A percentile compares a stretch with the other conserved stretches of the same genome.
Conservation (phyloP, 2,888 invertebrate species). For the Agrotis exclamationis region DNA sequence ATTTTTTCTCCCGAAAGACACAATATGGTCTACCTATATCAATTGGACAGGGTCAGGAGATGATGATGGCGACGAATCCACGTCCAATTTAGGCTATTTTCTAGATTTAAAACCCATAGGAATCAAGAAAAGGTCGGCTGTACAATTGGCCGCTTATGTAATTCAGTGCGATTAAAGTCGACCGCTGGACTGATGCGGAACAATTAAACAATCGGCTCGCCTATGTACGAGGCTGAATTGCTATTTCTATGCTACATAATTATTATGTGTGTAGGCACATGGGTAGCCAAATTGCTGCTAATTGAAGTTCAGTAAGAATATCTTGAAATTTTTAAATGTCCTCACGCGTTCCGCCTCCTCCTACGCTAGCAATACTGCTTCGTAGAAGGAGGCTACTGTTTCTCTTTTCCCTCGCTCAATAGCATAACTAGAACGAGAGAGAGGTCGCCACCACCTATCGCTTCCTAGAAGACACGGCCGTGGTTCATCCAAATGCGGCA, state of each 20-base stretch:
- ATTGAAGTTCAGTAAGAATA: no score
- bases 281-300: neutral
- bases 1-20: no score
- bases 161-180: conserved; percentile 30
- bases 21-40: no score
- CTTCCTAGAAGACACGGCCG: no score
- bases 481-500: no score
- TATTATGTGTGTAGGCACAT: neutral
- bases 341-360: no score
- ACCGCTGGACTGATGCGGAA: conserved; percentile 23
- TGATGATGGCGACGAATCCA: neutral
- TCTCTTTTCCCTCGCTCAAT: no score
- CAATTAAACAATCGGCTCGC: conserved; percentile 56
- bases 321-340: no score
- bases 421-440: no score
- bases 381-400: no score
- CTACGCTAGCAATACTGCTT: no score
- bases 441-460: no score
- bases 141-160: conserved; percentile 45
- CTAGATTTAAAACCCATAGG: conserved; percentile 10
- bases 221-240: conserved; percentile 24
- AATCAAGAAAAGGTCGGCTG: neutral
- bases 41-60: neutral
- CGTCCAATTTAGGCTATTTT: neutral
- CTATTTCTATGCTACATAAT: conserved; percentile 16